Evolutionary conservation across 2,797 vertebrate species (phyloP), one percentile per base, ranked within the genome.

Genomic region (Sebastes vulpes): DNA sequence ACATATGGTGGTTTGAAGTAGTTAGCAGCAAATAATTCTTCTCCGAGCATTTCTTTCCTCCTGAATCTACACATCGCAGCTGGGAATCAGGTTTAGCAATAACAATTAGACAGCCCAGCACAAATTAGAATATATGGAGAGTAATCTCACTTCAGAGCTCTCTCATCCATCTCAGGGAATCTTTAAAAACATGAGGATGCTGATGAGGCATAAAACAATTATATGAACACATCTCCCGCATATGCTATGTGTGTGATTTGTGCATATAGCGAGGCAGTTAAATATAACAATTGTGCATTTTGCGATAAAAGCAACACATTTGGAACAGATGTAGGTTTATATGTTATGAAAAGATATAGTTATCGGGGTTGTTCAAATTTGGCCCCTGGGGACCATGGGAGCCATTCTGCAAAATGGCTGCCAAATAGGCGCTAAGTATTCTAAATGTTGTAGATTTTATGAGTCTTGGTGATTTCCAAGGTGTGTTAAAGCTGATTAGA

Each of bases 1-100:
- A 9, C 70, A 81, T 77, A 75, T 72, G 79, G 68, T 52, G 54
- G 20, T 57, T 71, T 77, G 28, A 80, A 57, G 32, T 9, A 25
- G 70, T 23, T 18, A 72, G 63, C 18, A 74, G 63, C 18, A 57
- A 77, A 60, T 28, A 12, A 71, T 59, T 64, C 4, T 50, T 48
- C 48, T 20, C 25, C 2, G 28, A 53, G 26, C 16, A 7, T 12
- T 54, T n/a, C 38, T 68, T 48, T 35, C 54, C 68, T 53, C 35
- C 46, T 64, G 21, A 53, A 25, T 63, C 48, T 53, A 14, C 58
- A 66, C 3, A 1, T 29, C 68, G 48, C 83, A 65, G 64, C 76
- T 79, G 60, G 38, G 53, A 79, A 73, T 67, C 75, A 56, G 59
- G 48, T 80, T 73, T 25, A 54, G 26, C 26, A 12, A n/a, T 32